Evolutionary conservation across 2,113 vertebrate species (phyloP), one percentile per base, ranked within the genome.

Genomic region (Brienomyrus longianalis): DNA sequence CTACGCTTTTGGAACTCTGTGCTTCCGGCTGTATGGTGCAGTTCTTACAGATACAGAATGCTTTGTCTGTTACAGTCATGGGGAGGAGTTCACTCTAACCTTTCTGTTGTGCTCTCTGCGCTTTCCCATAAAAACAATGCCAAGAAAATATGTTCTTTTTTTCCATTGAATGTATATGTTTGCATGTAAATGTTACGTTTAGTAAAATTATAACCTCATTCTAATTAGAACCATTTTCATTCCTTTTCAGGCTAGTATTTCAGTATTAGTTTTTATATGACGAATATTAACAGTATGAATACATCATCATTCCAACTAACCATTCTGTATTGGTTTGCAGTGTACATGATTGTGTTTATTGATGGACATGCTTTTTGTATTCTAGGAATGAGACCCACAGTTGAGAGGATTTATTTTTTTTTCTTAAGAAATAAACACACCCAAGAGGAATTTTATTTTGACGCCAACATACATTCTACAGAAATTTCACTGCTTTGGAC

Each of bases 361-460:
- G 50, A 87, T 93, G 43, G 92, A 92, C 94, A 91, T 92, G 3
- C 86, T 96, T 91, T 90, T 47, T 90, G 84, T 62, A 27, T 87
- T 89, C 91, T 92, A 97, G 96, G 96, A 96, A 84, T 97, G 95
- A 95, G 94, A 92, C 90, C 94, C 89, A 51, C 51, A 52, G 77
- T 77, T 11, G 94, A 96, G 94, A 92, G 93, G 48, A 83, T 92
- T 94, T 93, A 94, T 91, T 92, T 59, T 92, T 92, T 94, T 93
- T 94, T 91, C 92, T 59, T 92, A 95, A 96, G 95, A 95, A 96
- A 95, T 94, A 92, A 92, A 90, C 94, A 95, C 50, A 91, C 95
- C 96, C 94, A 89, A 91, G 89, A 23, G 93, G 95, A 95, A 91
- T 54, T 94, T 95, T 92, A 93, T 95, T 96, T 94, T 95, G 95